phyloP scores from a whole-genome alignment of 2,888 invertebrate species.

The Dyspetes luteomarginatus region DNA sequence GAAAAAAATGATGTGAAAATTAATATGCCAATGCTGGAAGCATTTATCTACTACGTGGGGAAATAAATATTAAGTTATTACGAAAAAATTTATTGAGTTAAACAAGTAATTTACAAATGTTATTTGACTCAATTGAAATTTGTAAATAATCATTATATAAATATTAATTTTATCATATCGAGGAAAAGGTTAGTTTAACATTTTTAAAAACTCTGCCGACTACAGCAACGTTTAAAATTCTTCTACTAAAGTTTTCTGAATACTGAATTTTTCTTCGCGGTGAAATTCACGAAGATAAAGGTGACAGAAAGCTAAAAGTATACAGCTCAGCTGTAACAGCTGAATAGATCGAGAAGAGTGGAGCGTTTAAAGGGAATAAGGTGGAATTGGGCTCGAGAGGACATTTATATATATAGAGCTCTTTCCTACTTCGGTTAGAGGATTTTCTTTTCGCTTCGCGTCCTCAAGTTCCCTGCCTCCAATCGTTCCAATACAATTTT shows the following conservation, averaged over 20 bases:
- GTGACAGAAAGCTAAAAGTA: not conserved
- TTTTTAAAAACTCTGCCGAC: no score
- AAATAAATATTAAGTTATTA: no score
- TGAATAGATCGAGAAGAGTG: not conserved
- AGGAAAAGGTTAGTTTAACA: no score
- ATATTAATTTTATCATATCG: no score
- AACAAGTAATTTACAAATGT: no score
- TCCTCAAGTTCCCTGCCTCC: not conserved
- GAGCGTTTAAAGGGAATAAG: constrained; percentile 41
- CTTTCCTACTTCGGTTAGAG: constrained; percentile 2
- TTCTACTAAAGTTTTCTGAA: constrained; percentile 9
- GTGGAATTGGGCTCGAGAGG: constrained; percentile 12
- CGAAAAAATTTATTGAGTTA: no score
- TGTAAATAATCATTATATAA: no score
- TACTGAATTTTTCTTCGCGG: not conserved
- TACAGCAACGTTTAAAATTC: no score
- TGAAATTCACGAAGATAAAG: constrained; percentile 25
- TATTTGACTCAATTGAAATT: no score
- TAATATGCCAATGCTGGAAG: no score
- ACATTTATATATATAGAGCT: not conserved
- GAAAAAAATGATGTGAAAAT: no score
- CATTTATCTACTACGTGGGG: no score
- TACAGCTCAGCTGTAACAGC: not conserved
- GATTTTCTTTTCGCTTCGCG: not conserved
- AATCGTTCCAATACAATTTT: constrained; percentile 20